Evolutionary conservation across 2,888 invertebrate genomes (phyloP), one percentile per base, ranked within the genome.

Genomic region (Fragum whitleyi): DNA sequence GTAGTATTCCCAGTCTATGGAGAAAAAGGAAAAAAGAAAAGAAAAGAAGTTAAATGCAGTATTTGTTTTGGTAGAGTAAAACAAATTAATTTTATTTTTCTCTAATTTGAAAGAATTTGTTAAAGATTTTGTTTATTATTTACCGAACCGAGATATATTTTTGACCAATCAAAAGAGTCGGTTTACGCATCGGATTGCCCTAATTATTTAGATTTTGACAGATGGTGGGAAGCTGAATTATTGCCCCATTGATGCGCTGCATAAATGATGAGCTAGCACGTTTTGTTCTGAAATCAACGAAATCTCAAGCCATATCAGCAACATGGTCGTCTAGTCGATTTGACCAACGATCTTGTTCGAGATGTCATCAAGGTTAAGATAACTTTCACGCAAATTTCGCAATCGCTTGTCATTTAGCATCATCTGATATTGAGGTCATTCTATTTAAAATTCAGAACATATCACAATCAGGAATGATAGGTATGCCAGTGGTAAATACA

Each of bases 141-240:
- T 36, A 36, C 32, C 32, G 3, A 36, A 36, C 32, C 32, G 32
- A 36, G 32, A 36, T 9, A 23, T 21, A 57, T 23, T 57, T 26
- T 57, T 57, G 23, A 19, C 57, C 57, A 57, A 57, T 57, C 57
- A 57, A 5, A 21, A 3, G 1, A 9, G 6, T 57, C 2, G 11
- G 2, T 23, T 2, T 29, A n/a, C 61, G 14, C 61, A 19, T 14
- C 16, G 32, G 14, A 21, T 42, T 16, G 7, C 65, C 65, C 65
- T 21, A 65, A 65, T 39, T 39, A 65, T 65, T 42, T 28, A 23
- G 39, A 53, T 28, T 70, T 70, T 71, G 76, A 77, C 76, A 77
- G 76, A 62, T 71, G 76, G 76, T 71, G 70, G 76, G 62, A 77
- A 71, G 62, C 70, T 69, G 75, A 75, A 68, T 53, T 47, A 36